Evolutionary conservation across 2,113 vertebrate species (phyloP).

Genomic region (Podilymbus podiceps): DNA sequence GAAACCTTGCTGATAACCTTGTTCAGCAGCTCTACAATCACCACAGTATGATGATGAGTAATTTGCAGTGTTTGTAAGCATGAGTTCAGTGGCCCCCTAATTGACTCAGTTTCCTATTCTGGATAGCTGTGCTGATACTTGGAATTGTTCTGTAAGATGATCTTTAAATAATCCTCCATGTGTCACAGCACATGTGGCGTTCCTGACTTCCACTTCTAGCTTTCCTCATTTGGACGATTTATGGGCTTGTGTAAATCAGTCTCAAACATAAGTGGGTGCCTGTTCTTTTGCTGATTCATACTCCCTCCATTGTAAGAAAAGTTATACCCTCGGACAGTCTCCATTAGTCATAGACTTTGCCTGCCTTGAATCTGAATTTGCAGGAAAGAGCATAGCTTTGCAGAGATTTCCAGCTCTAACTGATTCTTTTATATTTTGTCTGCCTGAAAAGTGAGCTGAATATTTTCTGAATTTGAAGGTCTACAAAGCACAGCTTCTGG

Average conservation of each 20-base stretch:
- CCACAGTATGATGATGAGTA: slow-evolving; percentile 26
- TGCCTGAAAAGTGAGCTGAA: neutral
- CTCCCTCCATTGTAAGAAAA: neutral
- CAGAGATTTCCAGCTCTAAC: neutral
- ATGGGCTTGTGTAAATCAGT: slow-evolving; percentile 18
- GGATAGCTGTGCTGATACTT: neutral
- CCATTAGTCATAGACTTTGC: slow-evolving; percentile 2
- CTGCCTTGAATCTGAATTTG: slow-evolving; percentile 8
- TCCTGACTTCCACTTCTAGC: slow-evolving; percentile 21
- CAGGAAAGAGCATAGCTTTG: neutral
- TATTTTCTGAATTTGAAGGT: neutral
- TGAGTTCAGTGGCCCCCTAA: neutral
- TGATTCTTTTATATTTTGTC: neutral
- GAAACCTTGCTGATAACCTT: slow-evolving; percentile 33
- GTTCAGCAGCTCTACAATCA: slow-evolving; percentile 31
- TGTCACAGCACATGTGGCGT: slow-evolving; percentile 22
- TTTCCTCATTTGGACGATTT: slow-evolving; percentile 31
- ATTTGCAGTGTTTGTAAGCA: neutral
- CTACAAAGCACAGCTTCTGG: neutral
- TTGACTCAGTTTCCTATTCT: slow-evolving; percentile 44
- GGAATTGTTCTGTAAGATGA: neutral
- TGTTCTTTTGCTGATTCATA: slow-evolving; percentile 56
- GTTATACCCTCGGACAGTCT: neutral
- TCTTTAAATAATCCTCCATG: slow-evolving; percentile 12
- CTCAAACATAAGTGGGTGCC: neutral